Evolutionary conservation across 2,888 invertebrate genomes (phyloP).

Genomic region (Ametastegia equiseti): DNA sequence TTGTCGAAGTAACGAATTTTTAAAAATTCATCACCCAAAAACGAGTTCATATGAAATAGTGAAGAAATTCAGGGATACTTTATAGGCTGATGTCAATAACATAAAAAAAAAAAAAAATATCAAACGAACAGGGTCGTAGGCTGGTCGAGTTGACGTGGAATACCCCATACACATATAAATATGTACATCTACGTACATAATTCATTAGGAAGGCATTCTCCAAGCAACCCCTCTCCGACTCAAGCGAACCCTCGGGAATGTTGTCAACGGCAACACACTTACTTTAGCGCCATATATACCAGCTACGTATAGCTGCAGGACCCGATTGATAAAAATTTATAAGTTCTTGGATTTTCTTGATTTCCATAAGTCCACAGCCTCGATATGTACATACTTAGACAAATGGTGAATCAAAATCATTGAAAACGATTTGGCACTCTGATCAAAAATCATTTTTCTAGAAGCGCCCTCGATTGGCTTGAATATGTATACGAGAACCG

Average conservation of each 20-base stretch:
- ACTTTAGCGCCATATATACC: not conserved
- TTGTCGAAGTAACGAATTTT: too few relatives aligned
- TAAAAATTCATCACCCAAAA: too few relatives aligned
- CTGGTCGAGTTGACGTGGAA: too few relatives aligned
- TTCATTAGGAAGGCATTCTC: conserved; percentile 4
- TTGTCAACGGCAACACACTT: not conserved
- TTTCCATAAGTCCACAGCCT: not conserved
- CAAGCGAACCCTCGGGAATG: conserved; percentile 7
- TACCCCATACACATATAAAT: too few relatives aligned
- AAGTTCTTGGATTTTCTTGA: not conserved
- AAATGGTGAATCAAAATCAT: not conserved
- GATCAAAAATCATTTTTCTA: not conserved
- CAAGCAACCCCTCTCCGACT: not conserved
- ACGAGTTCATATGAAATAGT: too few relatives aligned
- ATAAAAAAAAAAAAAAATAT: too few relatives aligned
- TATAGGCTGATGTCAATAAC: too few relatives aligned
- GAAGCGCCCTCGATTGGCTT: not conserved
- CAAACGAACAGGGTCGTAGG: too few relatives aligned
- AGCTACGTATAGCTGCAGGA: too few relatives aligned
- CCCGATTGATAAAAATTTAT: conserved; percentile 16
- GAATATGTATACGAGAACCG: not conserved
- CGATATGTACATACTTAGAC: not conserved
- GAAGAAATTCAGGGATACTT: too few relatives aligned
- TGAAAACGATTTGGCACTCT: not conserved
- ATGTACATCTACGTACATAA: conserved; percentile 1